Base-by-base conservation (phyloP, 2,888 invertebrate genomes). In the Phengaris alcon region DNA sequence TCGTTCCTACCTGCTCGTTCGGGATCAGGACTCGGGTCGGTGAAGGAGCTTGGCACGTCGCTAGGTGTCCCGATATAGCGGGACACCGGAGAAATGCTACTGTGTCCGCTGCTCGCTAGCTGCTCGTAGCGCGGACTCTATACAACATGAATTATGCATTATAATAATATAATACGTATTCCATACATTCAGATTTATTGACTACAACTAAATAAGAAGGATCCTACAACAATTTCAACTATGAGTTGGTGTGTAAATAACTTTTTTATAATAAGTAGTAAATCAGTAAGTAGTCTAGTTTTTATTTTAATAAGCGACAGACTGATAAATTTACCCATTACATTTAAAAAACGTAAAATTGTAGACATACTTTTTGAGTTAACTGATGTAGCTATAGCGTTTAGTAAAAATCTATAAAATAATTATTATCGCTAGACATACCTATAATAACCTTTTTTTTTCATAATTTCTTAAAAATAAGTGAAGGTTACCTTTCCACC, bases 1-100 rank as follows among this genome's bases (percentile, higher is more conserved):
- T 94, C 91, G 89, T 88, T 92, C 93, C 91, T 94, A 94, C 93
- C 94, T 94, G 90, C 90, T 90, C 90, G 90, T 82, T 91, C 88
- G 81, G 83, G 86, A 80, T 89, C 91, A 76, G 91, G 91, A 82
- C 93, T 91, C 75, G 89, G 88, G 81, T 91, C 91, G 75, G 90
- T 90, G 84, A 88, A 81, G 78, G 89, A 88, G 85, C 90, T 91
- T 59, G 87, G 90, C 22, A 84, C 91, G 79, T 90, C 92, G 82
- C 91, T 91, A 74, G 93, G 92, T 9, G 92, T 89, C 82, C 89
- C 86, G 80, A 88, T 79, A 85, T 87, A 86, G 78, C 92, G 88
- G 52, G 93, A 92, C 10, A 89, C 90, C 35, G 90, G 90, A 64
- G 93, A 93, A 54, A 84, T 84, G 82, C 91, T 92, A 87, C 93